Percentiles rank a stretch among this genome's conserved stretches.
Conservation (phyloP, 53 echinoderm and acorn worm genomes). For the Luidia sarsii region DNA sequence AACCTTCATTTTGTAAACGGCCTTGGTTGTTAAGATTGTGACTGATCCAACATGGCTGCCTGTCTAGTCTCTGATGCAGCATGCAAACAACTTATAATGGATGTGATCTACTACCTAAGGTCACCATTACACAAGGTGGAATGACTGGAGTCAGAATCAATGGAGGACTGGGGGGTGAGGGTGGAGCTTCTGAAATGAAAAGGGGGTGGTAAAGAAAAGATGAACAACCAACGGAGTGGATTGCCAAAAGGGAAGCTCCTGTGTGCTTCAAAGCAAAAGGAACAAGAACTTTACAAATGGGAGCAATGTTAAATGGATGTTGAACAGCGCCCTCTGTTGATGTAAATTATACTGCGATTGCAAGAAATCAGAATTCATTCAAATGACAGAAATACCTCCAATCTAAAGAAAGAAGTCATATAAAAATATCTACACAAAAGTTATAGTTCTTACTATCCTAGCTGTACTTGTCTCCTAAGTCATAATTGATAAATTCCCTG, state of each 20-base stretch:
- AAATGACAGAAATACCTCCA: no score
- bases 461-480: no score
- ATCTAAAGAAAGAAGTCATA: no score
- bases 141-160: constrained; percentile 62
- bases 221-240: not conserved
- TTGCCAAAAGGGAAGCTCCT: no score
- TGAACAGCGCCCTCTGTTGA: not conserved
- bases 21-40: not conserved
- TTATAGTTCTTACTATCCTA: no score
- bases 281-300: not conserved
- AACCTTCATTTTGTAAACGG: no score
- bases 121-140: constrained; percentile 58
- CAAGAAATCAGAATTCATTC: no score
- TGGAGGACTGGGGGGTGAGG: constrained; percentile 60
- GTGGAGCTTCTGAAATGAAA: constrained; percentile 51
- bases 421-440: no score
- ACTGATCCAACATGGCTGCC: constrained; percentile 31
- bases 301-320: not conserved
- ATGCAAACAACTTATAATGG: constrained; percentile 48
- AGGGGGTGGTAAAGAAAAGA: constrained; percentile 36
- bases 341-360: no score
- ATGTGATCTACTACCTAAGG: constrained; percentile 52
- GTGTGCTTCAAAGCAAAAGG: not conserved
- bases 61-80: not conserved
- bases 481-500: no score